Conservation (phyloP, 2,888 invertebrate species). For the Drosophila falleni region DNA sequence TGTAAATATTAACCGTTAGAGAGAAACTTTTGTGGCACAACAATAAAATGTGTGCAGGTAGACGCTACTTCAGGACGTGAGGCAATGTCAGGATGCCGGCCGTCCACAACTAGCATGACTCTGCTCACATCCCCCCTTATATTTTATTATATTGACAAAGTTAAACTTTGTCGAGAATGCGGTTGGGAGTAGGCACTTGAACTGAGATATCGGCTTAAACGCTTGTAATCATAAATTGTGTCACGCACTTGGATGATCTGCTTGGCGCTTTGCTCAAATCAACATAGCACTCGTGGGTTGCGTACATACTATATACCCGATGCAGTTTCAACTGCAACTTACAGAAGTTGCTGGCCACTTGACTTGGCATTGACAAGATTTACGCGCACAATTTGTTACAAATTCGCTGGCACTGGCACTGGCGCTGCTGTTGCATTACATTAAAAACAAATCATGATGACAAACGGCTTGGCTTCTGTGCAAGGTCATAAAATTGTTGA, state of each 20-base stretch:
- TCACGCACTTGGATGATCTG: background rate
- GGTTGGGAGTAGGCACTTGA: background rate
- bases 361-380: conserved; percentile 64
- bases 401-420: conserved; percentile 45
- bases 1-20: conserved; percentile 72
- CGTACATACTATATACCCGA: background rate
- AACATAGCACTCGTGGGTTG: background rate
- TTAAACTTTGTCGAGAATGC: conserved; percentile 1
- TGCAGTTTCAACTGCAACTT: conserved; percentile 15
- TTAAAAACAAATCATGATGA: conserved; percentile 68
- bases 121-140: background rate
- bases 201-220: background rate
- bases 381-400: conserved; percentile 74
- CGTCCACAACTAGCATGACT: background rate
- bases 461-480: conserved; percentile 53
- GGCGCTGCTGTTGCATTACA: conserved; percentile 61
- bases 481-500: conserved; percentile 66
- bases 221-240: conserved; percentile 1
- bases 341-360: conserved; percentile 2
- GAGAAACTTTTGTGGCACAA: conserved; percentile 72
- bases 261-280: background rate
- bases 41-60: conserved; percentile 67
- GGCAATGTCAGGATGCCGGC: background rate
- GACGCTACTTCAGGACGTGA: background rate
- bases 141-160: conserved; percentile 44